Evolutionary conservation across 2,113 vertebrate genomes (phyloP).

Genomic region (Calidris pugnax): DNA sequence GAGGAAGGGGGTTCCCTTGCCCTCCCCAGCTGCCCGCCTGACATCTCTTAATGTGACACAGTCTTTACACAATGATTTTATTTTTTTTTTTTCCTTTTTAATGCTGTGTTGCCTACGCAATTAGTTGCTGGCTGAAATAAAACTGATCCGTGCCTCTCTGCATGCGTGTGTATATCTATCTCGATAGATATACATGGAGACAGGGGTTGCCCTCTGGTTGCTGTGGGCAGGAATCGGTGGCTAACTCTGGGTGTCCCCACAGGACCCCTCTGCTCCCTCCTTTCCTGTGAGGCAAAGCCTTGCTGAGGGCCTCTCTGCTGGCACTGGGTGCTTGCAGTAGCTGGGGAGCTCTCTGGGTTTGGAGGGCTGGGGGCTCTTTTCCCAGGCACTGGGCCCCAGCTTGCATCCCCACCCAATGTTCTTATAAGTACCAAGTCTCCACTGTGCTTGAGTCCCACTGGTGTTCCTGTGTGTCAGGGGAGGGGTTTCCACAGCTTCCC

Average conservation of each 20-base stretch:
- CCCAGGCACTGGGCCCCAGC: not conserved
- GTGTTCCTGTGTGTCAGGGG: no score
- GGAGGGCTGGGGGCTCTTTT: not conserved
- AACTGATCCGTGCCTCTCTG: slow-evolving; percentile 29
- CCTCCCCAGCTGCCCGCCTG: not conserved
- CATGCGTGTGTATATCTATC: slow-evolving; percentile 53
- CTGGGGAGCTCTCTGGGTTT: not conserved
- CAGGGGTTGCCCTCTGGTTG: not conserved
- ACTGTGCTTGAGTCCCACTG: rapidly evolving
- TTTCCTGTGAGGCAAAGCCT: rapidly evolving
- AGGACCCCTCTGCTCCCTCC: not conserved
- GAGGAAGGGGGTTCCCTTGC: not conserved
- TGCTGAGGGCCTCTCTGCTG: no score
- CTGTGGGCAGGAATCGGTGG: not conserved
- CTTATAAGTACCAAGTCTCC: not conserved
- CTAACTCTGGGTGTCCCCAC: rapidly evolving
- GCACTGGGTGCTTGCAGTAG: not conserved
- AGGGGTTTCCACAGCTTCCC: not conserved
- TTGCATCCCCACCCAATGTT: rapidly evolving
- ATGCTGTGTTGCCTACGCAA: slow-evolving; percentile 17
- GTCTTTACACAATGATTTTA: not conserved
- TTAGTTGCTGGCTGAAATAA: slow-evolving; percentile 58
- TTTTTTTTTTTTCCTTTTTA: not conserved
- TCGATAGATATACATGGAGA: slow-evolving; percentile 44
- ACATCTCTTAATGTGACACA: not conserved